Evolutionary conservation across 2,797 vertebrate genomes (phyloP), one percentile per base, ranked within the genome.

Genomic region (Bovichtus variegatus): DNA sequence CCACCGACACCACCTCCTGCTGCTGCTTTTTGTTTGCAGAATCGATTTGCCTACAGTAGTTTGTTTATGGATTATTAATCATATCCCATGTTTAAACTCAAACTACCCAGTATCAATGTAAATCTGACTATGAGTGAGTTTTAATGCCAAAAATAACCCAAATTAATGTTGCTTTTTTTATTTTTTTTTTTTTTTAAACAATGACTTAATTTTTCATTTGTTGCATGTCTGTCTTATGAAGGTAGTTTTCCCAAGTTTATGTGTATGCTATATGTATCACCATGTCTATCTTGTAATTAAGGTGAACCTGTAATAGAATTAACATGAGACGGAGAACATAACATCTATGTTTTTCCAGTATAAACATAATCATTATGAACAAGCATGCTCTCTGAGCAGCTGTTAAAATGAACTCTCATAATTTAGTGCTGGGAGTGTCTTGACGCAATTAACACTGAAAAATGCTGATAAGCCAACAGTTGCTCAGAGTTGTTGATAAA

Each of bases 401-500:
- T 91, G 78, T 41, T 63, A 53, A 73, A 75, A 80, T 87, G 59
- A 60, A 81, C 67, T 65, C 58, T 63, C 40, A 66, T 88, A 58
- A 87, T 86, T 84, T 73, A 76, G 54, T 65, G 68, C 59, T 68
- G 67, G 69, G 58, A 83, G 85, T 66, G 71, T 81, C 72, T 75
- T 72, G 43, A 70, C 50, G 36, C 44, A 82, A 90, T 88, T 83
- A 89, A 82, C 73, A 76, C 21, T 18, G n/a, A n/a, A n/a, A n/a
- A n/a, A n/a, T n/a, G n/a, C n/a, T n/a, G n/a, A n/a, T n/a, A 23
- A 80, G 68, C 71, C n/a, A 88, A 81, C 81, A 90, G 71, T 83
- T 84, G 82, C 86, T 83, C 79, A 80, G 80, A 80, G 71, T 67
- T 62, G 70, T 59, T 71, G 65, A 79, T 90, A 82, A 88, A 91